A percentile compares a stretch with the other conserved stretches of the same genome.
Evolutionary conservation across 2,888 invertebrate genomes (phyloP).

Genomic region (Eristalis arbustorum): DNA sequence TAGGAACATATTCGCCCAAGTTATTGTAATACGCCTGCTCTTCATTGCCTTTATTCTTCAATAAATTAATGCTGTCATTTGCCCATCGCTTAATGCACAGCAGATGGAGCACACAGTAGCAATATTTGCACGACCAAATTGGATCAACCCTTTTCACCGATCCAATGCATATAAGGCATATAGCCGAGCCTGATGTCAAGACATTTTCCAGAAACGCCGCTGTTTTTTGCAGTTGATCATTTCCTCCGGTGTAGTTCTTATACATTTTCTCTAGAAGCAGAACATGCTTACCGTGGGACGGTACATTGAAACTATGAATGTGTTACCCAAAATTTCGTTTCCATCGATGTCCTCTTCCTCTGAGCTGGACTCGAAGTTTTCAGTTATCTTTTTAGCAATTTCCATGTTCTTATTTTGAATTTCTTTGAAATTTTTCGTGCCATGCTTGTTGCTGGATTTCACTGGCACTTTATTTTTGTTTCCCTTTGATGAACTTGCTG

Average conservation of each 20-base stretch:
- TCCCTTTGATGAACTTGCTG: conserved; percentile 15
- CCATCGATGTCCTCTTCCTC: conserved; percentile 82
- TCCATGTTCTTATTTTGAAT: conserved; percentile 81
- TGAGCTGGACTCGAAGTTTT: conserved; percentile 82
- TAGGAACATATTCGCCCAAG: conserved; percentile 79
- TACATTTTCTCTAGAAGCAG: conserved; percentile 80
- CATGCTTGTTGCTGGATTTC: conserved; percentile 14
- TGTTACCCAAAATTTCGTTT: conserved; percentile 80
- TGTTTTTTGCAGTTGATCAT: conserved; percentile 82
- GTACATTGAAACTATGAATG: neutral
- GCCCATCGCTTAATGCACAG: conserved; percentile 95
- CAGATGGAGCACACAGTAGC: conserved; percentile 92
- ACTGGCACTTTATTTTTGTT: conserved; percentile 29
- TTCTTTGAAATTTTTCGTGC: conserved; percentile 78
- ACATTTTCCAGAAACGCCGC: conserved; percentile 88
- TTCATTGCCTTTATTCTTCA: conserved; percentile 83
- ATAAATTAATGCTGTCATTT: conserved; percentile 89
- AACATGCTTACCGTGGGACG: neutral
- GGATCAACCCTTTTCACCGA: conserved; percentile 89
- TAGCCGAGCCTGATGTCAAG: conserved; percentile 88
- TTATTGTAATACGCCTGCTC: conserved; percentile 80
- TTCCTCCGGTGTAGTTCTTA: conserved; percentile 81
- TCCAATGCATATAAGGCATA: conserved; percentile 95
- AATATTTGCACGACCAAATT: conserved; percentile 93
- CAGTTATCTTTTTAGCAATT: conserved; percentile 81